Base-by-base conservation (phyloP, 2,797 vertebrate species). In the Melanotaenia pygmaea region DNA sequence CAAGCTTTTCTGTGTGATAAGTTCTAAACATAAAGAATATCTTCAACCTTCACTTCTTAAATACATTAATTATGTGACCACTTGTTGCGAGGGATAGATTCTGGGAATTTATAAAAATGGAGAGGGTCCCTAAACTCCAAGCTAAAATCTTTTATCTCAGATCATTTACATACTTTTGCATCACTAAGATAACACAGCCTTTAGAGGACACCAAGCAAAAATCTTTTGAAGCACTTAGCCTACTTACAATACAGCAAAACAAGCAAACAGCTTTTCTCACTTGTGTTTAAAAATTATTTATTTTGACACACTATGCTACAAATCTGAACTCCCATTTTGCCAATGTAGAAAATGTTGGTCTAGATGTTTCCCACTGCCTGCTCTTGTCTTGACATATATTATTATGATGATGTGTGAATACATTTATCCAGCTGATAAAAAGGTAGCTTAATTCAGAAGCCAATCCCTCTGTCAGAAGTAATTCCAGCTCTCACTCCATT, bases 391-490 rank as follows among this genome's bases (percentile, higher is more conserved):
- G 72, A 76, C 57, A 76, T 58, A 47, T 30, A 64, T 82, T 38
- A 76, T 79, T 35, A 79, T 72, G 40, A 80, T 71, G 22, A 37
- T 62, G 69, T 74, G 77, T 72, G 71, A 54, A 67, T 47, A 54
- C 11, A 1, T 86, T 84, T 80, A 73, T 77, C 43, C 24, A 81
- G 71, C 62, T 68, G 64, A 78, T 84, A 71, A 84, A 82, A 85
- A 77, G 62, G 71, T 20, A 22, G 61, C 66, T 77, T 86, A 61
- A 75, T 79, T 71, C 3, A 4, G 65, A 77, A 86, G 47, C 67
- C 53, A 74, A 82, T 86, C 71, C 80, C 59, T 70, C 76, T 80
- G 80, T 88, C 79, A 89, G 79, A 86, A 86, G 70, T 79, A 70
- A 83, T 88, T 87, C 56, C 74, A 74, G 30, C 68, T 57, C 70